These are phyloP conservation scores for Alosa alosa DNA, from an alignment of 2,113 vertebrate genomes.

Conservation along the genomic window DNA sequence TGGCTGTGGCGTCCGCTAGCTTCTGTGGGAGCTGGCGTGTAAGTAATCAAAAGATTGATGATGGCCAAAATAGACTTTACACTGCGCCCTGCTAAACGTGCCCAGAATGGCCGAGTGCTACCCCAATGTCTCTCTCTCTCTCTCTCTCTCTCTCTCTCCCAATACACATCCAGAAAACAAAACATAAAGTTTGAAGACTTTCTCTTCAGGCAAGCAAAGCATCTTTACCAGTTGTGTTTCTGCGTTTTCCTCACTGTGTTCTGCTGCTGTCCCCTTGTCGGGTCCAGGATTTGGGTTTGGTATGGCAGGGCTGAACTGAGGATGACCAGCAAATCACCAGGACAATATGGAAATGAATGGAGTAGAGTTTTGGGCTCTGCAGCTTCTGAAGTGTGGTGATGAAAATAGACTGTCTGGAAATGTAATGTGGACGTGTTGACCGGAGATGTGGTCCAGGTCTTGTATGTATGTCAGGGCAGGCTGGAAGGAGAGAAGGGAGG, in stretches of 20 bases:
- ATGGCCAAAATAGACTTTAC: constrained; percentile 58
- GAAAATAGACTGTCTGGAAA: not conserved
- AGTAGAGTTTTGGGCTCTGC: not conserved
- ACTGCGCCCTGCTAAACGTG: constrained; percentile 43
- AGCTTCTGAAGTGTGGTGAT: too few species aligned
- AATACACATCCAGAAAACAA: not conserved
- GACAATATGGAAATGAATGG: not conserved
- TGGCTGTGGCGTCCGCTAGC: constrained; percentile 46
- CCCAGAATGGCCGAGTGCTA: constrained; percentile 37
- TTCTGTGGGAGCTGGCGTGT: constrained; percentile 52
- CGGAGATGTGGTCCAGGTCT: too few species aligned
- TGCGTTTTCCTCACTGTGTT: not conserved
- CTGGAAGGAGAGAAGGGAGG: not conserved
- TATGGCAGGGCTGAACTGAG: too few species aligned
- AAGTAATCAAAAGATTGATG: constrained; percentile 65
- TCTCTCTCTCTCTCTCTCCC: not conserved
- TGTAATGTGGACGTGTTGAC: not conserved
- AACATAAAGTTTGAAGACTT: constrained; percentile 6
- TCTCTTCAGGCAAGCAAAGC: not conserved
- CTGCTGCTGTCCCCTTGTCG: not conserved
- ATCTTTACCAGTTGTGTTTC: not conserved
- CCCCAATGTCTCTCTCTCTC: not conserved
- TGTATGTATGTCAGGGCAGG: not conserved
- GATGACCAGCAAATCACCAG: too few species aligned
- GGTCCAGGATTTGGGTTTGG: not conserved